A percentile compares a stretch with the other conserved stretches of the same genome.
phyloP scores from a whole-genome alignment of 2,888 invertebrate genomes.

The Tinea semifulvella region DNA sequence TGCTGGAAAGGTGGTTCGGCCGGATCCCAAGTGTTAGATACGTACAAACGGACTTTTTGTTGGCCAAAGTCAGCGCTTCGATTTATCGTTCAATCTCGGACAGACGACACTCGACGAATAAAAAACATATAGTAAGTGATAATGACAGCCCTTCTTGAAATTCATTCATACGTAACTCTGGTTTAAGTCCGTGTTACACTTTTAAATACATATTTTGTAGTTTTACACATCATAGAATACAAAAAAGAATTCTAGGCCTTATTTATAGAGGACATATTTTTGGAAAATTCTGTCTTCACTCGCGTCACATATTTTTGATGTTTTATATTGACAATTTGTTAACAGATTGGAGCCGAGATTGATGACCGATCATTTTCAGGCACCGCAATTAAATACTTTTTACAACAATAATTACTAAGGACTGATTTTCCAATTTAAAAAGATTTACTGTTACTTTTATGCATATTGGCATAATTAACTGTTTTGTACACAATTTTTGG shows the following conservation, averaged over 20 bases:
- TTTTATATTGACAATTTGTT: no score
- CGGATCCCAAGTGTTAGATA: constrained; percentile 19
- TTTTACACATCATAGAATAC: neutral
- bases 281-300: no score
- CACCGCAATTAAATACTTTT: no score
- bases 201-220: neutral
- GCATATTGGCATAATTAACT: no score
- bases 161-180: constrained; percentile 42
- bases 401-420: no score
- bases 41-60: constrained; percentile 56
- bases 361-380: no score
- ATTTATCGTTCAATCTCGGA: constrained; percentile 38
- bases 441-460: no score
- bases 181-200: constrained; percentile 6
- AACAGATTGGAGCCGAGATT: no score
- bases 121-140: constrained; percentile 38
- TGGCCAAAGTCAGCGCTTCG: constrained; percentile 38
- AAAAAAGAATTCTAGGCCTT: neutral
- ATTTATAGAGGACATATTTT: neutral
- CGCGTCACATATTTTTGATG: no score
- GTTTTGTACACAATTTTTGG: no score
- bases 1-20: neutral
- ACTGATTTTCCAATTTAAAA: no score
- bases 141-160: constrained; percentile 40
- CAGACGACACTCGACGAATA: constrained; percentile 20